A percentile compares a stretch with the other conserved stretches of the same genome.
phyloP scores from a whole-genome alignment of 2,113 vertebrate species.

The Xenus cinereus region DNA sequence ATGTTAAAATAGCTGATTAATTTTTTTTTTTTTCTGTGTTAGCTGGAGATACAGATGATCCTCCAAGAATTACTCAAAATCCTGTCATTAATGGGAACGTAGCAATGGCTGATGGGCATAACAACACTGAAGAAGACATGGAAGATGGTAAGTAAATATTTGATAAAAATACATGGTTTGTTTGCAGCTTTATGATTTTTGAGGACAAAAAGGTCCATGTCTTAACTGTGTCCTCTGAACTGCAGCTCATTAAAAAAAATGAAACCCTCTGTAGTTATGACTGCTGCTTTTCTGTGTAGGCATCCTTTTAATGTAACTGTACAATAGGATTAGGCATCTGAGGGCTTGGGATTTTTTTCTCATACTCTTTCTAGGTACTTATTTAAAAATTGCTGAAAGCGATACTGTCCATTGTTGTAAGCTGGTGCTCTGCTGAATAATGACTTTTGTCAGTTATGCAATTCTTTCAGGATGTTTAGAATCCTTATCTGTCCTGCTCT shows the following conservation, averaged over 20 bases:
- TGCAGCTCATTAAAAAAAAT: not conserved
- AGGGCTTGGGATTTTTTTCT: not conserved
- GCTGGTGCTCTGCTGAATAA: not conserved
- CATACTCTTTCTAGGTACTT: not conserved
- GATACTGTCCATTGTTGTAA: not conserved
- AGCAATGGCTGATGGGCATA: conserved; percentile 96
- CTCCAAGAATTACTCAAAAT: conserved; percentile 96
- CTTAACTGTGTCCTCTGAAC: not conserved
- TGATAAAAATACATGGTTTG: fast-evolving
- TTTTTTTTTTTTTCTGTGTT: not conserved
- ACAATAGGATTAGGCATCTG: not conserved
- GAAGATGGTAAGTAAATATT: conserved; percentile 87
- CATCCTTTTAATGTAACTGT: not conserved
- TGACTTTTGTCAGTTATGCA: not conserved
- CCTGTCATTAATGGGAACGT: conserved; percentile 98
- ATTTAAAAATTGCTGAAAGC: conserved; percentile 2
- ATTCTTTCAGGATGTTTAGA: not conserved
- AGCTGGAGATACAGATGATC: conserved; percentile 98
- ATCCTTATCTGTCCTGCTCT: not conserved
- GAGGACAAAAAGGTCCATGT: not conserved
- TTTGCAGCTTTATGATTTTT: not conserved
- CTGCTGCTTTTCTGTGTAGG: not conserved
- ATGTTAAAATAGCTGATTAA: not conserved
- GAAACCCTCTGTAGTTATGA: not conserved
- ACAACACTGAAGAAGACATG: conserved; percentile 98